Base-by-base conservation (phyloP, 1,140 invertebrate genomes). In the Temnothorax longispinosus region DNA sequence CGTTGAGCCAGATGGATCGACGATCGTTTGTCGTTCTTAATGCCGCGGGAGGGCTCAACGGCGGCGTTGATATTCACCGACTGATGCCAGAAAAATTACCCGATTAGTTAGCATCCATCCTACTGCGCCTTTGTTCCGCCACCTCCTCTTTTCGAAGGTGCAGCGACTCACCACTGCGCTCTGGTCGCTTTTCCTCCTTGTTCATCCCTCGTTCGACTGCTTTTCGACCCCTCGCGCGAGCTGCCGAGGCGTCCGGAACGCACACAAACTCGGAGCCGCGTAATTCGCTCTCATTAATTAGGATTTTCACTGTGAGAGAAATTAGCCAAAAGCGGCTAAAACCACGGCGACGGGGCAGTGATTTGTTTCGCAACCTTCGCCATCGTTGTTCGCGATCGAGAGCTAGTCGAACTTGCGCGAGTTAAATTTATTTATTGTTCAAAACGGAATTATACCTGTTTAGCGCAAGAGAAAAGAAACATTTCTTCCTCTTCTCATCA, bases 21-120 rank as follows among this genome's bases (percentile, higher is more conserved):
- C 93, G 92, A 95, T 95, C 94, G 93, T 95, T 95, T 95, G 93
- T 95, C 94, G 94, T 95, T 94, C 94, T 95, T 95, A 95, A 93
- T 91, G 93, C 94, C 90, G 90, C 88, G 74, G 87, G 78, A 88
- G 92, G 92, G 93, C 92, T 94, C 93, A 93, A 91, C 89, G 90
- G 76, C 88, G 67, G 91, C 93, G 93, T 95, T 94, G 94, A 94
- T 94, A 95, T 95, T 94, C 94, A 94, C 92, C 93, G 92, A 95
- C 94, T 95, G 94, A 95, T 94, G 94, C 91, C 77, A 89, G 92
- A 95, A 95, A 95, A 95, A 95, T 95, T 93, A 93, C 93, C 91
- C 94, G 94, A 95, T 95, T 95, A 94, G 93, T 94, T 89, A 85
- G 38, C 74, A 64, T 67, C 85, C 76, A 27, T 88, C 65, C 65